Percentiles rank a stretch among this genome's conserved stretches.
Conservation (phyloP, 2,888 invertebrate genomes). For the Didymodactylos carnosus region DNA sequence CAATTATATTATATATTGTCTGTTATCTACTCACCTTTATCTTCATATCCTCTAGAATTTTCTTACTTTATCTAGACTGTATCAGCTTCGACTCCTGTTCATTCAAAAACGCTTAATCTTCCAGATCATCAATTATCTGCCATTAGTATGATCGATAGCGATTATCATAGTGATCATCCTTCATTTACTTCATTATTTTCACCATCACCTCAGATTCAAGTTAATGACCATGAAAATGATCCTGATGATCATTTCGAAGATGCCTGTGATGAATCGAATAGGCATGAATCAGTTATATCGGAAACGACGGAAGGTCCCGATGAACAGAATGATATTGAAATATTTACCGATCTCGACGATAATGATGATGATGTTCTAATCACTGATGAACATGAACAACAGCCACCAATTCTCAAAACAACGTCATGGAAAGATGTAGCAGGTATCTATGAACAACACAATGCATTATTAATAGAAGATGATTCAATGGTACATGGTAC, state of each 20-base stretch:
- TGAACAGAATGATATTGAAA: background rate
- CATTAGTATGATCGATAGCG: background rate
- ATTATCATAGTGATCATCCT: background rate
- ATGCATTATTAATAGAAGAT: constrained; percentile 15
- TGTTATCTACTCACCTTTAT: too few species aligned
- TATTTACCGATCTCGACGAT: background rate
- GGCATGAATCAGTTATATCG: background rate
- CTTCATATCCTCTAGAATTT: too few species aligned
- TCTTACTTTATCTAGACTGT: too few species aligned
- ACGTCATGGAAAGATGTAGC: background rate
- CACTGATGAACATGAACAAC: background rate
- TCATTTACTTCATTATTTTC: too few species aligned
- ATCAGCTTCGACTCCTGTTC: too few species aligned
- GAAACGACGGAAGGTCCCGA: background rate
- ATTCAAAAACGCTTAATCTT: background rate
- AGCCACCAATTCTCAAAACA: background rate
- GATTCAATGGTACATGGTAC: too few species aligned
- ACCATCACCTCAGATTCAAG: background rate
- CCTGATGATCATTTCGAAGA: background rate
- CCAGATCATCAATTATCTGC: background rate
- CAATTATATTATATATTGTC: too few species aligned
- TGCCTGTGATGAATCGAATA: background rate
- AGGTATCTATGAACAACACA: background rate
- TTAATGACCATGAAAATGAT: background rate
- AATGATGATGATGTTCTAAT: background rate